A percentile compares a stretch with the other conserved stretches of the same genome.
Conservation (phyloP, 2,797 vertebrate species). For the Premnoplex brunnescens region DNA sequence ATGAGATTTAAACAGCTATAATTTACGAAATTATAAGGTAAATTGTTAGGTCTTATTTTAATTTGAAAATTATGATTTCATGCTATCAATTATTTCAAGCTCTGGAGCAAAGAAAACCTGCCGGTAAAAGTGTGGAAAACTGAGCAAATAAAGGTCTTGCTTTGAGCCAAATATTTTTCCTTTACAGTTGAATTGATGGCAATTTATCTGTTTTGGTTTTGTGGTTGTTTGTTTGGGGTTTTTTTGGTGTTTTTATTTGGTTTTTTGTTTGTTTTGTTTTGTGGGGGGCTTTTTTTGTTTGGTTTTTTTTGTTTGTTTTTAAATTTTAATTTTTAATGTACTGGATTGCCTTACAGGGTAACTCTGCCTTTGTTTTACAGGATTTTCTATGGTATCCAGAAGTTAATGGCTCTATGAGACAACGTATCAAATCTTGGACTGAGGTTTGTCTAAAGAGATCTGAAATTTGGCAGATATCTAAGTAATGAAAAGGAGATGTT, state of each 20-base stretch:
- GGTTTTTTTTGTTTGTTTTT: neutral
- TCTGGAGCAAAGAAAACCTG: neutral
- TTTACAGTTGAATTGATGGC: neutral
- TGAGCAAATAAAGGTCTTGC: neutral
- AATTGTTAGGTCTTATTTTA: neutral
- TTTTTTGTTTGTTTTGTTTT: neutral
- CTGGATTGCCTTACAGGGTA: neutral
- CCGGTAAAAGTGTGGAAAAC: neutral
- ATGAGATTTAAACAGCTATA: neutral
- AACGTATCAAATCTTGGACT: slow-evolving; percentile 86
- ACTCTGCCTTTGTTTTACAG: slow-evolving; percentile 74
- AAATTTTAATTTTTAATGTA: neutral
- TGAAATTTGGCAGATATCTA: neutral
- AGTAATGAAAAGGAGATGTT: neutral
- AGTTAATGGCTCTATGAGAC: slow-evolving; percentile 96
- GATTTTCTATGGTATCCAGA: slow-evolving; percentile 96
- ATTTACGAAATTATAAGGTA: neutral
- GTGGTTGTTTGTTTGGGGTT: no score
- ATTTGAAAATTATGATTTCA: neutral
- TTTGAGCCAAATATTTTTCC: neutral
- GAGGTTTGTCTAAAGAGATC: slow-evolving; percentile 76
- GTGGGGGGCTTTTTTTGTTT: no score
- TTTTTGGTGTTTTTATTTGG: no score
- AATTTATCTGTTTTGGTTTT: neutral
- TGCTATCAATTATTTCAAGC: neutral